Evolutionary conservation across 2,888 invertebrate genomes (phyloP).

Genomic region (Omphaloscelis lunosa): DNA sequence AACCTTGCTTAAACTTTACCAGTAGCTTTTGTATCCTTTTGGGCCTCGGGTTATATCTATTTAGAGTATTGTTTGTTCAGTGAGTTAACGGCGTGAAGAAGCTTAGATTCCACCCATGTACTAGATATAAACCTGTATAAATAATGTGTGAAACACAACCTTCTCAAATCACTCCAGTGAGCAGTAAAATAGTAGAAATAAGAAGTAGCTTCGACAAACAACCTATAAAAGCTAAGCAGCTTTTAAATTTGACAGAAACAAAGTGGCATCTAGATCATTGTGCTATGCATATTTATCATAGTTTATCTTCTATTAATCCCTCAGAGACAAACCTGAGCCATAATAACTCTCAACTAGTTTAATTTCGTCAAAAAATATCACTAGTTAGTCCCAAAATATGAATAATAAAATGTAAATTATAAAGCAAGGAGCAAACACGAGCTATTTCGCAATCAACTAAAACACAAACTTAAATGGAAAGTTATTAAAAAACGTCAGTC

Average conservation of each 20-base stretch:
- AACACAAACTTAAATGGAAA: conserved; percentile 36
- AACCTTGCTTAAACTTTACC: conserved; percentile 18
- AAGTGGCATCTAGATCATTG: conserved; percentile 6
- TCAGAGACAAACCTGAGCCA: conserved; percentile 32
- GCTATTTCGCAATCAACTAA: conserved; percentile 50
- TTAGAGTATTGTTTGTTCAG: conserved; percentile 8
- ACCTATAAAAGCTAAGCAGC: not conserved
- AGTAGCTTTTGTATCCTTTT: conserved; percentile 16
- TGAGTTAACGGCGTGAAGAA: not conserved
- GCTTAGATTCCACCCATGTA: not conserved
- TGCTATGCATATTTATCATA: conserved; percentile 10
- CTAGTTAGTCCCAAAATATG: conserved; percentile 52
- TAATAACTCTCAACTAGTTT: conserved; percentile 41
- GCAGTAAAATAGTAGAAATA: not conserved
- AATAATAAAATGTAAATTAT: conserved; percentile 41
- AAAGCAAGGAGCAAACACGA: conserved; percentile 38
- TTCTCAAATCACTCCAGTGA: not conserved
- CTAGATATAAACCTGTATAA: not conserved
- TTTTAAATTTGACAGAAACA: not conserved
- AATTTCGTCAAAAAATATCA: conserved; percentile 32
- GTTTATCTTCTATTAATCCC: conserved; percentile 31
- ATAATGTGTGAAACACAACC: not conserved
- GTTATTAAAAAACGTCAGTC: conserved; percentile 53
- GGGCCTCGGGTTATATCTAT: not conserved
- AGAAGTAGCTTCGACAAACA: not conserved